A percentile compares a stretch with the other conserved stretches of the same genome.
Conservation (phyloP, 64 coral and sea anemone genomes). For the Stylophora pistillata region DNA sequence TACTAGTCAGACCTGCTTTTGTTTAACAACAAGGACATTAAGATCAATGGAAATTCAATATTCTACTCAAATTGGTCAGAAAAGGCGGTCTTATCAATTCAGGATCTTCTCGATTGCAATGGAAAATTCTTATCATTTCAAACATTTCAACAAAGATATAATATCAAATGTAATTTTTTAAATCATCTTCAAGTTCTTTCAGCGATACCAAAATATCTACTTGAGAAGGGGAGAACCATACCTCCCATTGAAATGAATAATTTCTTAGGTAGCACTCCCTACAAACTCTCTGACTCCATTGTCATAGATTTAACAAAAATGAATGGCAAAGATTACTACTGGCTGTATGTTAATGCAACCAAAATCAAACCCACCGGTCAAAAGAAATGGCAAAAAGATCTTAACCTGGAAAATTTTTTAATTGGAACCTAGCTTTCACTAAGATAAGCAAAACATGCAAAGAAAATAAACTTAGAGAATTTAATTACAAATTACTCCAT, state of each 20-base stretch:
- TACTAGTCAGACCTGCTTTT: neutral
- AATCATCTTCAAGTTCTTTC: neutral
- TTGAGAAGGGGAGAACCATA: neutral
- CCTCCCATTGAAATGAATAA: too few species aligned
- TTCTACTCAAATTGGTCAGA: neutral
- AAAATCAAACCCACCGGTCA: neutral
- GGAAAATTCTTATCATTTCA: constrained; percentile 3
- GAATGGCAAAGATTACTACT: too few species aligned
- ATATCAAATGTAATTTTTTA: neutral
- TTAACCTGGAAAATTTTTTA: neutral
- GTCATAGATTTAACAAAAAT: too few species aligned
- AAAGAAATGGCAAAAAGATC: neutral
- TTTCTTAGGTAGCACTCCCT: too few species aligned
- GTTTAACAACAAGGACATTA: constrained; percentile 5
- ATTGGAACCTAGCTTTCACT: neutral
- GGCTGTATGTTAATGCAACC: neutral
- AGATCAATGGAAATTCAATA: neutral
- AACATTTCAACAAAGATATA: neutral
- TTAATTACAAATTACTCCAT: neutral
- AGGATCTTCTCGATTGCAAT: neutral
- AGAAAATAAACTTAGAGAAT: constrained; percentile 14
- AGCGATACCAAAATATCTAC: neutral
- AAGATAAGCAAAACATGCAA: constrained; percentile 1
- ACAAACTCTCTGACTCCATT: too few species aligned
- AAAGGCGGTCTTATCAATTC: constrained; percentile 1